A percentile compares a stretch with the other conserved stretches of the same genome.
Evolutionary conservation across 1,140 invertebrate genomes (phyloP).

Genomic region (Pachypsylla venusta): DNA sequence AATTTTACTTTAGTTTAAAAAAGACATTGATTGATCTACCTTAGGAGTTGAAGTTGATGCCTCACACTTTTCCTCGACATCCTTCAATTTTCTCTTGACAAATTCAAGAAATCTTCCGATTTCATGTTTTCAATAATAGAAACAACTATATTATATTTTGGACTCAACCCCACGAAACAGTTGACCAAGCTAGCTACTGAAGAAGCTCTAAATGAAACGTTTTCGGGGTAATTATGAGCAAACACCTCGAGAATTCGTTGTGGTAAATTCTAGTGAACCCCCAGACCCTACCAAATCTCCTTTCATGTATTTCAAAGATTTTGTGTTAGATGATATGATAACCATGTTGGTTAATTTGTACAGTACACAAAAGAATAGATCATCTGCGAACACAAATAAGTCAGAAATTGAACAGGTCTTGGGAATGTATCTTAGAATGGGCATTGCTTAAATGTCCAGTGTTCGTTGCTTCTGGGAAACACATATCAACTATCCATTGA

Average conservation of each 20-base stretch:
- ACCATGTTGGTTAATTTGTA: background rate
- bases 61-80: too few relatives aligned
- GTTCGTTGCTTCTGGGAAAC: background rate
- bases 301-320: background rate
- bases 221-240: background rate
- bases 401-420: background rate
- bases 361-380: background rate
- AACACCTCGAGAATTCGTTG: background rate
- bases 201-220: background rate
- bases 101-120: too few relatives aligned
- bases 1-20: too few relatives aligned
- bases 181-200: background rate
- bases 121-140: too few relatives aligned
- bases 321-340: background rate
- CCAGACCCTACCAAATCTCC: background rate
- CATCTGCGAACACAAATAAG: background rate
- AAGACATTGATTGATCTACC: too few relatives aligned
- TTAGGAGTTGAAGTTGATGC: too few relatives aligned
- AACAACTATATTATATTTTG: too few relatives aligned
- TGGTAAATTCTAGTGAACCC: background rate
- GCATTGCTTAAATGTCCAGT: background rate
- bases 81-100: too few relatives aligned
- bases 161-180: too few relatives aligned
- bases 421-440: background rate
- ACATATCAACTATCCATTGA: background rate